Evolutionary conservation across 2,888 invertebrate genomes (phyloP), one percentile per base, ranked within the genome.

Genomic region (Orthosia incerta): DNA sequence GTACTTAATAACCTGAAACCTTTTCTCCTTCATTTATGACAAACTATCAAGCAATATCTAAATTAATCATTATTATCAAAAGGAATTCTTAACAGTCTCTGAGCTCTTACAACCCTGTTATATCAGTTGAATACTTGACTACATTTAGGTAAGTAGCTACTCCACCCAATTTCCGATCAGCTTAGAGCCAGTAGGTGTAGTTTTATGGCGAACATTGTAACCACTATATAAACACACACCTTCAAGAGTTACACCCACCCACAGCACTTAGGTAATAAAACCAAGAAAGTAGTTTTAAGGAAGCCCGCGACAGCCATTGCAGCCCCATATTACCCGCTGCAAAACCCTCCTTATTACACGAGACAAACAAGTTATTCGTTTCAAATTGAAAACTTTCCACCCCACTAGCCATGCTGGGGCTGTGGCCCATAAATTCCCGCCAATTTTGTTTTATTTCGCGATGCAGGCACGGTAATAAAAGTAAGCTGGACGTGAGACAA

Each of bases 301-400:
- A 94, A 94, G 92, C 95, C 92, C 93, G 92, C 92, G 94, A 95
- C 94, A 94, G 93, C 92, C 92, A 94, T 95, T 91, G 94, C 89
- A 91, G 91, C 91, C 94, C 94, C 94, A 87, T 94, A 95, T 94
- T 94, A 94, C 95, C 91, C 91, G 88, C 91, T 84, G 89, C 94
- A 94, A 95, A 95, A 92, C 95, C 95, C 93, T 93, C 92, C 95
- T 95, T 96, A 95, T 95, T 95, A 95, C 94, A 89, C 91, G 89
- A 93, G 93, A 95, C 95, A 95, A 95, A 95, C 95, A 95, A 95
- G 94, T 96, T 95, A 96, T 96, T 95, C 95, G 95, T 95, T 96
- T 95, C 95, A 95, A 95, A 96, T 96, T 96, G 96, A 96, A 96
- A 96, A 95, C 94, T 96, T 95, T 95, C 95, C 95, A 93, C 95